A percentile compares a stretch with the other conserved stretches of the same genome.
Conservation (phyloP, 2,113 vertebrate genomes). For the Alectura lathami region DNA sequence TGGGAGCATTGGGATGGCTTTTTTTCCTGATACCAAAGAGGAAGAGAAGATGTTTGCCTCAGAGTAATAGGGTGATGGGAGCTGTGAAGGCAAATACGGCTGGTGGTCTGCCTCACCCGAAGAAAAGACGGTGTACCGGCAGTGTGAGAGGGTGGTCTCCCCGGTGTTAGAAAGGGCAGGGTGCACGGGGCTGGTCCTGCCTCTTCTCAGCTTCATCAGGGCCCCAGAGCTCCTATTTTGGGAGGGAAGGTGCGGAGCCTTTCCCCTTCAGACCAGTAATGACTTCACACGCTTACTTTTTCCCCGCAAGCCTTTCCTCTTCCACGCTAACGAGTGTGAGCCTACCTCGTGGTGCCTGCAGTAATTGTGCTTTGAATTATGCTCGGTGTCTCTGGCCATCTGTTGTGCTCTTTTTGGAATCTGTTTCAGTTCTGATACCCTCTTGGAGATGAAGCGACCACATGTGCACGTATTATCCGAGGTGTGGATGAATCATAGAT, state of each 20-base stretch:
- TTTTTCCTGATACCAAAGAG: neutral
- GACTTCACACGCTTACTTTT: slow-evolving; percentile 10
- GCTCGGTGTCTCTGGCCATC: slow-evolving; percentile 60
- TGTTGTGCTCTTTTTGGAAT: slow-evolving; percentile 62
- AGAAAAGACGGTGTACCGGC: neutral
- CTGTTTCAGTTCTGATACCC: slow-evolving; percentile 53
- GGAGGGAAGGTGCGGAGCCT: neutral
- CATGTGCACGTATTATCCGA: slow-evolving; percentile 18
- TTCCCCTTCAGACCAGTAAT: neutral
- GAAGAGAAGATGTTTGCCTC: neutral
- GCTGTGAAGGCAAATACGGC: neutral
- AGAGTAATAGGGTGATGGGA: neutral
- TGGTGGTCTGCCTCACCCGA: neutral
- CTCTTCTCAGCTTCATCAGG: neutral
- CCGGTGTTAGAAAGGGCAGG: neutral
- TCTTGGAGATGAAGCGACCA: slow-evolving; percentile 54
- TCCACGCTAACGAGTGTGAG: slow-evolving; percentile 31
- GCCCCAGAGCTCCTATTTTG: neutral
- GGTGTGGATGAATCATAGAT: slow-evolving; percentile 64
- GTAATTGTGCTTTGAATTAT: slow-evolving; percentile 57
- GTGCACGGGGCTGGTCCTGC: neutral
- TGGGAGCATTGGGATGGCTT: slow-evolving; percentile 2
- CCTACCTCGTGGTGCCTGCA: slow-evolving; percentile 29
- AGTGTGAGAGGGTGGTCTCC: neutral
- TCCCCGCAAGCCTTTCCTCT: neutral